Conservation (phyloP, 2,797 vertebrate genomes). For the Acanthurus lineatus region DNA sequence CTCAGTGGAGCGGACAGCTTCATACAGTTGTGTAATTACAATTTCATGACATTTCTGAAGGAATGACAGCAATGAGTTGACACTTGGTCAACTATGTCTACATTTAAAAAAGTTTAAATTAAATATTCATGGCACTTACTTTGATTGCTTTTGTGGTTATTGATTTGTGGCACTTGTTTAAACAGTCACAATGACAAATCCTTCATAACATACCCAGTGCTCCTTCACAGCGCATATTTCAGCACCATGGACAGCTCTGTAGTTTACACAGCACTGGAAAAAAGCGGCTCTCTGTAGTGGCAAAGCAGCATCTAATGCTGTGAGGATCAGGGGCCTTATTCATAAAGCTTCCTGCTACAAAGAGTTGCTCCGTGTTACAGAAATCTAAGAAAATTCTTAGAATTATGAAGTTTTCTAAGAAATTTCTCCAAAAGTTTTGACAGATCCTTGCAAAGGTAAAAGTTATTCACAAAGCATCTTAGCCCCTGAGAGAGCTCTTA, state of each 20-base stretch:
- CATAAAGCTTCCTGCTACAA: too few relatives aligned
- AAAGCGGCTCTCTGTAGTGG: conserved; percentile 30
- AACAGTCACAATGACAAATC: neutral
- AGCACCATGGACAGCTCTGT: conserved; percentile 48
- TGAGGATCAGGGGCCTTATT: neutral
- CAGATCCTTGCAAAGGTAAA: too few relatives aligned
- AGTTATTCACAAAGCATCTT: too few relatives aligned
- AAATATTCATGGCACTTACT: neutral
- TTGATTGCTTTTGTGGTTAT: neutral
- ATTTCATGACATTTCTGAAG: too few relatives aligned
- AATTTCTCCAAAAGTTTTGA: too few relatives aligned
- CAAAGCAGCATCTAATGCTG: neutral
- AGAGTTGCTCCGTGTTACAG: too few relatives aligned
- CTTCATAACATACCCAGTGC: neutral
- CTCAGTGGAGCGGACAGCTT: too few relatives aligned
- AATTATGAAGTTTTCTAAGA: too few relatives aligned
- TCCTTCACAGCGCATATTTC: conserved; percentile 20
- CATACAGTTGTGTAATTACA: too few relatives aligned
- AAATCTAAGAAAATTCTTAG: too few relatives aligned
- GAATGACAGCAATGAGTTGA: too few relatives aligned
- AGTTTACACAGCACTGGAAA: neutral
- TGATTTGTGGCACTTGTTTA: neutral
- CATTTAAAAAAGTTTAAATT: neutral
- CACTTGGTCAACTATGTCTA: neutral
- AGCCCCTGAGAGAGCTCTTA: too few relatives aligned